phyloP scores from a whole-genome alignment of 2,888 invertebrate species.

The Blomia tropicalis region DNA sequence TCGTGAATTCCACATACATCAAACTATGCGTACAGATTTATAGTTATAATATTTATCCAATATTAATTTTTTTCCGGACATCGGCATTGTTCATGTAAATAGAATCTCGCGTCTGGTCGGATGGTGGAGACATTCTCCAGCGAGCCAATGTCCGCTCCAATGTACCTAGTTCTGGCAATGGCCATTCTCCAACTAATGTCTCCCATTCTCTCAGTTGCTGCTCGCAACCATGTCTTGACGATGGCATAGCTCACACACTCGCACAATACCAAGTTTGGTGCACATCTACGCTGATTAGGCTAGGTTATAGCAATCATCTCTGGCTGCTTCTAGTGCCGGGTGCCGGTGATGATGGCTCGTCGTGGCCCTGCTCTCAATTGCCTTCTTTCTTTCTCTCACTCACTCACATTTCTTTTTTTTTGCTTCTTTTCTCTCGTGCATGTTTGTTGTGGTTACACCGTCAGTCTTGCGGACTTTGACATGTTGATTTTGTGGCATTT shows the following conservation, averaged over 20 bases:
- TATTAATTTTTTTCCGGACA: not conserved
- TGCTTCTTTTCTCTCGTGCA: conserved; percentile 1
- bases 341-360: not conserved
- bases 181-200: too few relatives aligned
- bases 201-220: not conserved
- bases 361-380: not conserved
- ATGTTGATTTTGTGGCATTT: conserved; percentile 14
- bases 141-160: not conserved
- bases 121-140: not conserved
- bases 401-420: not conserved
- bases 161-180: not conserved
- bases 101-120: too few relatives aligned
- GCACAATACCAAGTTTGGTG: not conserved
- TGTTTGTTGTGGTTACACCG: conserved; percentile 6
- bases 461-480: conserved; percentile 7
- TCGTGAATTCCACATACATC: conserved; percentile 6
- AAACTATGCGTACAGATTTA: conserved; percentile 1
- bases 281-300: not conserved
- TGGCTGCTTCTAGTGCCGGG: conserved; percentile 10
- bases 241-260: not conserved
- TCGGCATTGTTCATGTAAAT: too few relatives aligned
- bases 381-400: not conserved
- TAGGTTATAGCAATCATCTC: conserved; percentile 2
- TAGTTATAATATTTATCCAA: conserved; percentile 4
- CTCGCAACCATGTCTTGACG: not conserved